Evolutionary conservation across 2,797 vertebrate species (phyloP).

Genomic region (Trachurus trachurus): DNA sequence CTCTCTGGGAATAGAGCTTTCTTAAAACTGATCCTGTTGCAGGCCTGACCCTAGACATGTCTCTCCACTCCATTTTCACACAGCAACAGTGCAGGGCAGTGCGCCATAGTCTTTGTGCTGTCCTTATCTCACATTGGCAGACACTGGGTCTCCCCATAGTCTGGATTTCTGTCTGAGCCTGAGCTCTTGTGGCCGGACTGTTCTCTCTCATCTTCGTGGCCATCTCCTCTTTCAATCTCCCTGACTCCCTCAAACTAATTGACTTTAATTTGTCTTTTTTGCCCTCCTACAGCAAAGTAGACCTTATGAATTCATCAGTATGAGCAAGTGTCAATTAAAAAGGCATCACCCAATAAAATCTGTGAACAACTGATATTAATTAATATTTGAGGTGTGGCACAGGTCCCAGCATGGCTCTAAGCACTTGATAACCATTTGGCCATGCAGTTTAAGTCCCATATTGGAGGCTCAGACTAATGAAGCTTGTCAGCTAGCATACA

Average conservation of each 20-base stretch:
- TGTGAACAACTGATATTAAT: slow-evolving; percentile 84
- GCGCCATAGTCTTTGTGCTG: slow-evolving; percentile 50
- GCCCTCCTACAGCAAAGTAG: slow-evolving; percentile 64
- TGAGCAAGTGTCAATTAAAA: slow-evolving; percentile 82
- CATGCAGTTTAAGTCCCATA: slow-evolving; percentile 77
- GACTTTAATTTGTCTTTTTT: slow-evolving; percentile 84
- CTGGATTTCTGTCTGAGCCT: slow-evolving; percentile 67
- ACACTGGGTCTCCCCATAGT: slow-evolving; percentile 74
- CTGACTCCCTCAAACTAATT: slow-evolving; percentile 74
- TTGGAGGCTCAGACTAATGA: slow-evolving; percentile 82
- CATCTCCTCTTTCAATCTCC: slow-evolving; percentile 63
- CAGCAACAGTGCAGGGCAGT: slow-evolving; percentile 68
- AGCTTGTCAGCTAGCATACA: slow-evolving; percentile 83
- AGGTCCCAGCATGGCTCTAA: slow-evolving; percentile 77
- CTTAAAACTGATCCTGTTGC: slow-evolving; percentile 78
- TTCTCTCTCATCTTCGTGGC: slow-evolving; percentile 68
- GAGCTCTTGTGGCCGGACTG: slow-evolving; percentile 62
- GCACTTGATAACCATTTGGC: slow-evolving; percentile 79
- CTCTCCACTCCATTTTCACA: slow-evolving; percentile 69
- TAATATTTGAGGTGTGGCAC: slow-evolving; percentile 84
- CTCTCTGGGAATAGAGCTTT: slow-evolving; percentile 68
- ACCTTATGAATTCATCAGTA: slow-evolving; percentile 72
- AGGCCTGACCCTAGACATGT: slow-evolving; percentile 69
- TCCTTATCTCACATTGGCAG: slow-evolving; percentile 81
- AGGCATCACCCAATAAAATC: slow-evolving; percentile 83